phyloP scores from a whole-genome alignment of 2,797 vertebrate species.

The Silurus lanzhouensis region DNA sequence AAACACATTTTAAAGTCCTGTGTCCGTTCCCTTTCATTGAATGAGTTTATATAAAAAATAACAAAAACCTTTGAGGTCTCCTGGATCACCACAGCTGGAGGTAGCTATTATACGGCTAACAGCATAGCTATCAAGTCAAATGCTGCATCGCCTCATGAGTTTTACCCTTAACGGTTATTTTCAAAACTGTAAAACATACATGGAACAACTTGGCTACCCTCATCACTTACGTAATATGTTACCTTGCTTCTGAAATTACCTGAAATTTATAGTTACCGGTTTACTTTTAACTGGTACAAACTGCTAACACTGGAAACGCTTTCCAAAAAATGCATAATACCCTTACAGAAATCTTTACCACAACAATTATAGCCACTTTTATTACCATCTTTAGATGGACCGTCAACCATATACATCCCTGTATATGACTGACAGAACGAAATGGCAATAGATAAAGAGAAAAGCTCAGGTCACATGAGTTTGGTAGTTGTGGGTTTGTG shows the following conservation, averaged over 20 bases:
- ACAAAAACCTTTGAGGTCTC: background rate
- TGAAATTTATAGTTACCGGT: background rate
- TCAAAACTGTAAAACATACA: background rate
- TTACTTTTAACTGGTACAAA: background rate
- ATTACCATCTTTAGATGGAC: background rate
- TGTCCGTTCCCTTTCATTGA: background rate
- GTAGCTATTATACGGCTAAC: background rate
- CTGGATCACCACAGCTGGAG: background rate
- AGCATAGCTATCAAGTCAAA: background rate
- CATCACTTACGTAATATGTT: too few species aligned
- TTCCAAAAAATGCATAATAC: background rate
- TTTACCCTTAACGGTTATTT: background rate
- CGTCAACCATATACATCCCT: background rate
- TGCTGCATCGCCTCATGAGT: background rate
- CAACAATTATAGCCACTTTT: background rate
- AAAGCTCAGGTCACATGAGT: slow-evolving; percentile 31
- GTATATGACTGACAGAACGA: too few species aligned
- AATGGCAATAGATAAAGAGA: background rate
- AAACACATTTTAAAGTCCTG: background rate
- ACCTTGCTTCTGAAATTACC: too few species aligned
- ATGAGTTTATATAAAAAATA: background rate
- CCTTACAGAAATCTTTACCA: background rate
- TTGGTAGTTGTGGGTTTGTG: slow-evolving; percentile 25
- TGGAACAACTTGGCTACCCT: too few species aligned
- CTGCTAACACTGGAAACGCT: background rate